These are phyloP conservation scores for Fistularia commersonii DNA, from an alignment of 2,797 vertebrate genomes.

Conservation along the genomic window DNA sequence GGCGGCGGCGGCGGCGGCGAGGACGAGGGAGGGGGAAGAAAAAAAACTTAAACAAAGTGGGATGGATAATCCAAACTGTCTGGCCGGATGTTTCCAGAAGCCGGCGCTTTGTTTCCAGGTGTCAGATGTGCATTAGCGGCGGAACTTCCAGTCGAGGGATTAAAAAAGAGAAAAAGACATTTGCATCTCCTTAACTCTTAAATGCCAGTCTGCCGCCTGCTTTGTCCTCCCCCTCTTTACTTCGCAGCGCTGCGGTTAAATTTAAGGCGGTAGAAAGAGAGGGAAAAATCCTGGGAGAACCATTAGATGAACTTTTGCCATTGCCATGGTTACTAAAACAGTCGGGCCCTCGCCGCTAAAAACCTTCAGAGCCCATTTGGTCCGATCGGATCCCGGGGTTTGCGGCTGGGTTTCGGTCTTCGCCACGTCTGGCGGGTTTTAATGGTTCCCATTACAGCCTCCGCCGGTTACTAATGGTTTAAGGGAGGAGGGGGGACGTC, in stretches of 20 bases:
- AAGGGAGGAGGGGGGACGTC: constrained; percentile 3
- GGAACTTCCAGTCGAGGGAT: too few relatives aligned
- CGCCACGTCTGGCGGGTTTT: constrained; percentile 20
- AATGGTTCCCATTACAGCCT: constrained; percentile 31
- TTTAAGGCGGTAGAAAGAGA: too few relatives aligned
- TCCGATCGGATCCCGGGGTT: neutral
- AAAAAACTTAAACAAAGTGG: too few relatives aligned
- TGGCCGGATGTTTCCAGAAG: too few relatives aligned
- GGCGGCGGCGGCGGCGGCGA: too few relatives aligned
- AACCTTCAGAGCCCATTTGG: constrained; percentile 17
- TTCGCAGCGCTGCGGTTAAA: too few relatives aligned
- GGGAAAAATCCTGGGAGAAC: neutral
- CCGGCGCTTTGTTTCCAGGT: too few relatives aligned
- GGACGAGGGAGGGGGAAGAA: too few relatives aligned
- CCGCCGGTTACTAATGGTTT: constrained; percentile 28
- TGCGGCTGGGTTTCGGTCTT: constrained; percentile 13
- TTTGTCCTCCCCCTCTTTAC: too few relatives aligned
- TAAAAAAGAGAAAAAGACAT: constrained; percentile 3
- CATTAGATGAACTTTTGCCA: constrained; percentile 20
- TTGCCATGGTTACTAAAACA: constrained; percentile 25
- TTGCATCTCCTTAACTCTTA: constrained; percentile 28
- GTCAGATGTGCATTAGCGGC: too few relatives aligned
- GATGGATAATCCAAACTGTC: too few relatives aligned
- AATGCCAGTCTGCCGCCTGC: constrained; percentile 40
- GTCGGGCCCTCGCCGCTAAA: constrained; percentile 14